phyloP scores from a whole-genome alignment of 1,140 invertebrate genomes.

The Agraylea sexmaculata region DNA sequence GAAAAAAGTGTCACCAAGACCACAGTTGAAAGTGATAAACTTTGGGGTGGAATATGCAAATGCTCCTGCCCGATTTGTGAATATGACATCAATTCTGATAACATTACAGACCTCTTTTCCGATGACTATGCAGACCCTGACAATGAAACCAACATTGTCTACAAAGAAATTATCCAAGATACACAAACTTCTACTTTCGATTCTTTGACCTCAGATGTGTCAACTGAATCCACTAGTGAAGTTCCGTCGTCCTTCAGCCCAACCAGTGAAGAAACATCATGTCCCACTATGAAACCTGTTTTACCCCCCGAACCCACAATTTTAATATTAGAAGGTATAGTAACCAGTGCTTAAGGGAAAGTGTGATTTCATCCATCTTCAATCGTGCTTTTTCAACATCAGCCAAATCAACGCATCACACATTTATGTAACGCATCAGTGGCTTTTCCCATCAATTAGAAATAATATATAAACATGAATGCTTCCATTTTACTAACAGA shows the following conservation, averaged over 20 bases:
- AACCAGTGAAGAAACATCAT: conserved; percentile 27
- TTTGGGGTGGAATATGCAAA: conserved; percentile 55
- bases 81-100: conserved; percentile 27
- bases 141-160: conserved; percentile 9
- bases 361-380: no score
- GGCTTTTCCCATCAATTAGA: no score
- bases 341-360: no score
- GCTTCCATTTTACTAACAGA: no score
- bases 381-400: no score
- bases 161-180: conserved; percentile 13
- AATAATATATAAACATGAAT: no score
- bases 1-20: conserved; percentile 24
- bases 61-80: conserved; percentile 56
- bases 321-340: conserved; percentile 67
- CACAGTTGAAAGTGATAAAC: conserved; percentile 25
- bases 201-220: conserved; percentile 7
- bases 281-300: conserved; percentile 42
- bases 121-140: conserved; percentile 25
- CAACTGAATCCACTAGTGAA: conserved; percentile 18
- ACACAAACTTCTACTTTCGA: conserved; percentile 11
- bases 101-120: conserved; percentile 32
- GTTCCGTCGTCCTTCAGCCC: conserved; percentile 18
- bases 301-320: conserved; percentile 55
- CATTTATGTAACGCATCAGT: no score
- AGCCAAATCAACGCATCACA: no score